phyloP scores from a whole-genome alignment of 2,113 vertebrate species.

The Boulengeromyrus knoepffleri region DNA sequence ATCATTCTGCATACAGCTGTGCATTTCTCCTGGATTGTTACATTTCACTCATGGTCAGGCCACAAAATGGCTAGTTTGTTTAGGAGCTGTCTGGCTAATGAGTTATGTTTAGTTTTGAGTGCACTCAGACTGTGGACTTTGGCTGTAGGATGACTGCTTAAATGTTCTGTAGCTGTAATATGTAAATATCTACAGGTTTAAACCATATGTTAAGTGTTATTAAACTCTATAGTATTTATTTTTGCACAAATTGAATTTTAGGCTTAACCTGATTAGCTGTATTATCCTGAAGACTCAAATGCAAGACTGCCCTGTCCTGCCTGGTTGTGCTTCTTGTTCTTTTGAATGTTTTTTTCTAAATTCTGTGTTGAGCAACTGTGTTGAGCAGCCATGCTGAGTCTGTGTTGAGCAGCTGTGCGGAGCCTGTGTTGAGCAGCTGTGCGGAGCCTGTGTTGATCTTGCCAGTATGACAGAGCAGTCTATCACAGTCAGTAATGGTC shows the following conservation, averaged over 20 bases:
- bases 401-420: neutral
- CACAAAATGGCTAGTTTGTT: neutral
- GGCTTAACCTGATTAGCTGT: neutral
- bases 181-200: neutral
- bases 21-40: neutral
- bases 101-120: neutral
- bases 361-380: neutral
- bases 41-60: neutral
- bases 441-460: neutral
- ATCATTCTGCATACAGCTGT: neutral
- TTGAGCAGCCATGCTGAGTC: neutral
- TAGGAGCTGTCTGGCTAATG: neutral
- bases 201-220: slow-evolving; percentile 1
- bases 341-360: neutral
- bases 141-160: neutral
- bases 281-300: neutral
- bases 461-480: neutral
- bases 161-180: neutral
- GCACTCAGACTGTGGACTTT: neutral
- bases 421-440: neutral
- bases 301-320: neutral
- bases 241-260: slow-evolving; percentile 9
- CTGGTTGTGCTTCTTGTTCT: neutral
- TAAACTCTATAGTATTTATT: neutral
- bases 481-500: neutral